These are phyloP conservation scores for Lathronympha strigana DNA, from an alignment of 2,888 invertebrate genomes.

Conservation along the genomic window DNA sequence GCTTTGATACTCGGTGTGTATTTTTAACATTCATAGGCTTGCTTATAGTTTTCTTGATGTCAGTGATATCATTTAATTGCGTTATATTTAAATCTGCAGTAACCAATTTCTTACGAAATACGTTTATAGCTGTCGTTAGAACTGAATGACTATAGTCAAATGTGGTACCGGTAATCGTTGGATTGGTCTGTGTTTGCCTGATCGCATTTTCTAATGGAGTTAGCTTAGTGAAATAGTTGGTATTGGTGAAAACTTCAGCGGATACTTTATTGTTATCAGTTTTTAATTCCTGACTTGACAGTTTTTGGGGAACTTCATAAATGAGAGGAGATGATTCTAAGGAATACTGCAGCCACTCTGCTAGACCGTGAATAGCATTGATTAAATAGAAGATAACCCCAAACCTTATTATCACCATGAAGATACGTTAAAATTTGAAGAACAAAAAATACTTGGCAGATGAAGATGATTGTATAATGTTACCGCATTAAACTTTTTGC, in stretches of 20 bases:
- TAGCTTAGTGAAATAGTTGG: constrained; percentile 60
- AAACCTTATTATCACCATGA: constrained; percentile 13
- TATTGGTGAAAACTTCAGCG: constrained; percentile 55
- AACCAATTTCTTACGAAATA: constrained; percentile 55
- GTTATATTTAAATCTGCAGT: constrained; percentile 40
- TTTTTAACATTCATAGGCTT: not conserved
- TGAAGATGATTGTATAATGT: constrained; percentile 42
- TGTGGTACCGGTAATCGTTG: not conserved
- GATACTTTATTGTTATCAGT: constrained; percentile 2
- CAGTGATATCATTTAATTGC: constrained; percentile 20
- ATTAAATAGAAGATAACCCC: not conserved
- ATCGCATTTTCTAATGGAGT: constrained; percentile 56
- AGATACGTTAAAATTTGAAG: not conserved
- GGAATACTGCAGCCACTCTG: not conserved
- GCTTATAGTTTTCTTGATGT: constrained; percentile 14
- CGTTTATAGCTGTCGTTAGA: constrained; percentile 55
- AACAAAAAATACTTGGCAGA: not conserved
- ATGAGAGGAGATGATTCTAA: not conserved
- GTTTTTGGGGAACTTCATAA: constrained; percentile 48
- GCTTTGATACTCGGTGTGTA: constrained; percentile 46
- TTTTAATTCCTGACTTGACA: constrained; percentile 51
- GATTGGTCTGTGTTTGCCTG: constrained; percentile 54
- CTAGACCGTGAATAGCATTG: constrained; percentile 1
- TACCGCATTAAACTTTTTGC: constrained; percentile 41
- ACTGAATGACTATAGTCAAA: constrained; percentile 36